These are phyloP conservation scores for Oncorhynchus masou DNA, from an alignment of 2,113 vertebrate genomes.

Conservation along the genomic window DNA sequence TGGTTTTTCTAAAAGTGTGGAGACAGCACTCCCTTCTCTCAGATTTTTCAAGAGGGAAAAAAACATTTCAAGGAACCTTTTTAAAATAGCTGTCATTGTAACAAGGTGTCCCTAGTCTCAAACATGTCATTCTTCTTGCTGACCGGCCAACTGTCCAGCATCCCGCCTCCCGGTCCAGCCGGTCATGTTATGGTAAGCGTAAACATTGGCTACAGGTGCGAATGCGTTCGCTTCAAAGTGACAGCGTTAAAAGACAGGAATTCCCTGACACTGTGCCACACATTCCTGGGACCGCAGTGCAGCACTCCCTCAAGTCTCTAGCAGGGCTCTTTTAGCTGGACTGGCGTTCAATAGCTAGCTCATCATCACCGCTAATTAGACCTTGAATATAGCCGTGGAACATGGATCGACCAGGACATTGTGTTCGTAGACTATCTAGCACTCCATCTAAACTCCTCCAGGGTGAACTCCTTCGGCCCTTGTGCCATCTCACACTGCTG, in stretches of 20 bases:
- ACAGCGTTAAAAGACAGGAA: conserved; percentile 59
- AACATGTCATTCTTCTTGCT: background rate
- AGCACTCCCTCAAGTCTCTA: background rate
- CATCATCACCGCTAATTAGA: too few species aligned
- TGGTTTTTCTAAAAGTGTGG: background rate
- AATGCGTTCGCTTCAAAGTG: conserved; percentile 46
- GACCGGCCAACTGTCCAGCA: conserved; percentile 2
- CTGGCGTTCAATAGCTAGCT: background rate
- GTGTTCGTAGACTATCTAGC: too few species aligned
- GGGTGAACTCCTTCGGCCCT: too few species aligned
- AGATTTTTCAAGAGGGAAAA: background rate
- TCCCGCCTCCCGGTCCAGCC: background rate
- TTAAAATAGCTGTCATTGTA: background rate
- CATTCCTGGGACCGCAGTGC: conserved; percentile 19
- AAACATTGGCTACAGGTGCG: conserved; percentile 49
- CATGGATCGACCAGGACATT: too few species aligned
- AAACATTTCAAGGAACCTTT: background rate
- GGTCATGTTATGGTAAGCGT: background rate
- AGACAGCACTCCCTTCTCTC: background rate
- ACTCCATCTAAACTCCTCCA: too few species aligned
- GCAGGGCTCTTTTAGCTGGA: background rate
- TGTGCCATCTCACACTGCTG: too few species aligned
- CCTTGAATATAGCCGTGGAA: too few species aligned
- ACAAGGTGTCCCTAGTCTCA: background rate
- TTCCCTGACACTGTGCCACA: conserved; percentile 28